Conservation (phyloP, 2,797 vertebrate genomes). For the Ctenosaura bakeri region DNA sequence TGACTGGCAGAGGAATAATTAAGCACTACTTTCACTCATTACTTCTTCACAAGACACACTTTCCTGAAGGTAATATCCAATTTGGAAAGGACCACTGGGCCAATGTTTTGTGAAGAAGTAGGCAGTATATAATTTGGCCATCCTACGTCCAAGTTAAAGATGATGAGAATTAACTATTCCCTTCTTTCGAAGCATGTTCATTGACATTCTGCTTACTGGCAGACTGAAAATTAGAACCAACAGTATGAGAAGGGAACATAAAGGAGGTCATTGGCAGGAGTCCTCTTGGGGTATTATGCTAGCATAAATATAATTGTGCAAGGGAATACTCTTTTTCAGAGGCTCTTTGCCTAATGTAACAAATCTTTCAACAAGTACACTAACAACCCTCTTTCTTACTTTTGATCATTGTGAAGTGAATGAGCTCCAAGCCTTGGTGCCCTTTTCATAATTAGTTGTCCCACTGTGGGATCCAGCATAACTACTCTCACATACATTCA, state of each 20-base stretch:
- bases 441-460: no score
- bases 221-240: neutral
- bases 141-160: neutral
- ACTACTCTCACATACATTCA: no score
- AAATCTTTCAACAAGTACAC: no score
- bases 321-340: no score
- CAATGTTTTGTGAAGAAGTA: neutral
- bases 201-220: neutral
- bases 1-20: neutral
- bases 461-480: no score
- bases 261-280: neutral
- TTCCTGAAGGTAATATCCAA: neutral
- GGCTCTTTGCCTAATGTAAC: no score
- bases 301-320: no score
- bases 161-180: neutral
- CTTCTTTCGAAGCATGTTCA: constrained; percentile 1
- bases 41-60: neutral
- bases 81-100: neutral
- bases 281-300: no score
- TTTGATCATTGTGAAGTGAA: no score
- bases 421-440: no score
- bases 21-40: neutral
- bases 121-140: neutral
- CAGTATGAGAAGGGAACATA: neutral
- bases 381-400: no score